Percentiles rank a stretch among this genome's conserved stretches.
phyloP scores from a whole-genome alignment of 2,113 vertebrate species.

The Pangasianodon gigas region DNA sequence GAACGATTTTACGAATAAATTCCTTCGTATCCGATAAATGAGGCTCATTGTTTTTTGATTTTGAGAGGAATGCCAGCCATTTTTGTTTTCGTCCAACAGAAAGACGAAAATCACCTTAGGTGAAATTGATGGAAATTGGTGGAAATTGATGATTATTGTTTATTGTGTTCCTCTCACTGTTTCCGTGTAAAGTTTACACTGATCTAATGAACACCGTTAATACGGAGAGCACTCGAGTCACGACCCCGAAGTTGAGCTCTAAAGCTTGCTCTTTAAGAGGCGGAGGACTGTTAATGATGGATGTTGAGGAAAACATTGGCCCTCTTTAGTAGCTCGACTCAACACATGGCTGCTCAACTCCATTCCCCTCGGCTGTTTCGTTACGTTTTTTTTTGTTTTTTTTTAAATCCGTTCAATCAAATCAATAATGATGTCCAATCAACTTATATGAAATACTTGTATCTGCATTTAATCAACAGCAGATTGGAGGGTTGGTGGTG shows the following conservation, averaged over 20 bases:
- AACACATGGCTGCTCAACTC: background rate
- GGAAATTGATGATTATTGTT: background rate
- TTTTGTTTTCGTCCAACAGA: background rate
- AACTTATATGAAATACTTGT: background rate
- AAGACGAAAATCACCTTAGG: background rate
- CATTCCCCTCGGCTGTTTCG: background rate
- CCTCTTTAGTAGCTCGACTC: background rate
- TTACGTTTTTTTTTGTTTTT: background rate
- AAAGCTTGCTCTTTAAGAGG: constrained; percentile 18
- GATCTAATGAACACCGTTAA: background rate
- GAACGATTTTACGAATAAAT: background rate
- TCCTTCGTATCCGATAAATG: background rate
- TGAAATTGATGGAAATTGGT: background rate
- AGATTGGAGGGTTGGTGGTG: constrained; percentile 12
- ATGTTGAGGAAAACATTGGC: background rate
- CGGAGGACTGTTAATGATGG: constrained; percentile 21
- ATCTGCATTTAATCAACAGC: background rate
- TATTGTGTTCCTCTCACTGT: background rate
- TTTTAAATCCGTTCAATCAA: too few relatives aligned
- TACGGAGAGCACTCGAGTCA: background rate
- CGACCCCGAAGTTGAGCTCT: background rate
- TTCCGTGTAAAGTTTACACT: background rate
- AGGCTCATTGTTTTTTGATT: background rate
- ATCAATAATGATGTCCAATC: background rate
- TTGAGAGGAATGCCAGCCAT: background rate